Conservation (phyloP, 2,797 vertebrate genomes). For the Sebastes hubbsi region DNA sequence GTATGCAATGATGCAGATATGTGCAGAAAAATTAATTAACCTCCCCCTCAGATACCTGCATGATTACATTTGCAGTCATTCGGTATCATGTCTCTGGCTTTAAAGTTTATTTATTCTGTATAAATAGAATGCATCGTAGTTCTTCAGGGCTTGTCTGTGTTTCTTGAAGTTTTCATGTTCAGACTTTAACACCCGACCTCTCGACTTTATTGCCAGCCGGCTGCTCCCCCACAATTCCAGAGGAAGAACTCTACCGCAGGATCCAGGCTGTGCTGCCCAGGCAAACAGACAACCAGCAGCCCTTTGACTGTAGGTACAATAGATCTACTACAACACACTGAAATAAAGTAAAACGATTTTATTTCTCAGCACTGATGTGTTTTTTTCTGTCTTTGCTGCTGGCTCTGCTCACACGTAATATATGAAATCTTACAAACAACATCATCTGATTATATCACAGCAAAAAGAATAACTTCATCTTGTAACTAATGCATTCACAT, state of each 20-base stretch:
- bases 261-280: slow-evolving; percentile 86
- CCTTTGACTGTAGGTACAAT: slow-evolving; percentile 80
- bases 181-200: background rate
- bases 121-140: background rate
- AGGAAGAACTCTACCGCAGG: slow-evolving; percentile 89
- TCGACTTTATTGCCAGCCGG: slow-evolving; percentile 32
- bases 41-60: background rate
- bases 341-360: background rate
- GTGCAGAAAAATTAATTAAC: background rate
- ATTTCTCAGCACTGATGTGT: background rate
- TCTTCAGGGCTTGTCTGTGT: background rate
- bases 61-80: background rate
- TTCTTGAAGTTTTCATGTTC: background rate
- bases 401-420: background rate
- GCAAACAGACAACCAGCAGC: slow-evolving; percentile 80
- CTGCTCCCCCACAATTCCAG: slow-evolving; percentile 71
- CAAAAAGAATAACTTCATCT: background rate
- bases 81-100: background rate
- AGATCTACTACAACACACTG: background rate
- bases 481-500: background rate
- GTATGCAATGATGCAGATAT: background rate
- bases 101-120: background rate
- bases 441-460: background rate
- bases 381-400: background rate
- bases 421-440: background rate